Conservation (phyloP, 2,888 invertebrate species). For the Eupithecia insigniata region DNA sequence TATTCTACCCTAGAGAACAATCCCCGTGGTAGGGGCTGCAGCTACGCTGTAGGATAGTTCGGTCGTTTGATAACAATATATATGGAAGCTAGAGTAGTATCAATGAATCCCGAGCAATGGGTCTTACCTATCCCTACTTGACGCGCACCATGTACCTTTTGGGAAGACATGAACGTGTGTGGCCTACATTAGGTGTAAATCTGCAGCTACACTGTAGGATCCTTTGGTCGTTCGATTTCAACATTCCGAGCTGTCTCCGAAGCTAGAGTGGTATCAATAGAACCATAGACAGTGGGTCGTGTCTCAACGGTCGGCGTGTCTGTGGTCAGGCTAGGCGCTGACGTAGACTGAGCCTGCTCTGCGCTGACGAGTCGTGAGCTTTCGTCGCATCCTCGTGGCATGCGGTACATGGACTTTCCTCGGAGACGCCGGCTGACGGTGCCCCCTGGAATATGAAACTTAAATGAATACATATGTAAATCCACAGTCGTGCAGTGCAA, state of each 20-base stretch:
- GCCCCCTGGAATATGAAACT: conserved; percentile 80
- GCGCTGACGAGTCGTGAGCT: conserved; percentile 76
- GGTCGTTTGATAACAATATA: conserved; percentile 50
- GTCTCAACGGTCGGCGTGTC: conserved; percentile 64
- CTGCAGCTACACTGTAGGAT: conserved; percentile 60
- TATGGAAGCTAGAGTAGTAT: conserved; percentile 62
- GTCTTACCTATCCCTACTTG: conserved; percentile 43
- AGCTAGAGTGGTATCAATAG: conserved; percentile 61
- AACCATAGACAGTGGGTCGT: conserved; percentile 71
- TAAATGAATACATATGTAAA: neutral
- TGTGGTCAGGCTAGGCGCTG: conserved; percentile 66
- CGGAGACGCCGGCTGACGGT: conserved; percentile 90
- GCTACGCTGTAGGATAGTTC: conserved; percentile 54
- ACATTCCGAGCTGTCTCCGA: conserved; percentile 70
- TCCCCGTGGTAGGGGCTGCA: too few species aligned
- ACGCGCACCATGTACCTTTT: neutral
- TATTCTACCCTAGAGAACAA: too few species aligned
- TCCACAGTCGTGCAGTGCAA: neutral
- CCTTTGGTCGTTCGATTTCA: conserved; percentile 42
- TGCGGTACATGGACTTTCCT: conserved; percentile 90
- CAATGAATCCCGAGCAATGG: conserved; percentile 74
- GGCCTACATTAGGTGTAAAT: neutral
- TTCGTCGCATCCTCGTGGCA: conserved; percentile 88
- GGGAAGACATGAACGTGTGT: neutral
- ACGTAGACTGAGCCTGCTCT: conserved; percentile 64